Base-by-base conservation (phyloP, 2,797 vertebrate genomes). In the Cryptoprocta ferox region DNA sequence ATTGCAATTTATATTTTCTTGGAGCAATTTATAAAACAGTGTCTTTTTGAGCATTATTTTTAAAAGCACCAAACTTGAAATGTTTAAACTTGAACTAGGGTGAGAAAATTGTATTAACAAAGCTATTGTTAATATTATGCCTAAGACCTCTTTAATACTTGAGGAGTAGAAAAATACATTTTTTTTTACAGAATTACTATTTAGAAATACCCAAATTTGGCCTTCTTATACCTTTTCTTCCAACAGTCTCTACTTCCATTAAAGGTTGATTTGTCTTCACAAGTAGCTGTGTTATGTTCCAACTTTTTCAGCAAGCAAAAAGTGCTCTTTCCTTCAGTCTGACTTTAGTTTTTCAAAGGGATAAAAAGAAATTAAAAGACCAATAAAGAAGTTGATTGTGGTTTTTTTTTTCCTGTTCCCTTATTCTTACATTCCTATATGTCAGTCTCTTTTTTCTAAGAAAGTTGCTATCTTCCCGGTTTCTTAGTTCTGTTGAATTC, bases 281-380 rank as follows among this genome's bases (percentile, higher is more conserved):
- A 66, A 95, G 39, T 93, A 92, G 95, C 95, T 97, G 89, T 89
- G 65, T 95, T 96, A 96, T 92, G 30, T 98, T 98, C 98, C 98
- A 97, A 98, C 98, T 98, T 98, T 97, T 98, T 97, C 96, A 97
- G 98, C 97, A 98, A 98, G 91, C 97, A 97, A 89, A 98, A 98
- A 98, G 98, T 98, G 98, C 98, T 98, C 98, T 98, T 98, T 97
- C 97, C 98, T 98, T 98, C 98, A 89, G 95, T 97, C 95, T 97
- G 87, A 95, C 91, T 94, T 96, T 95, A 24, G 88, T 85, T 93
- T 86, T 78, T 50, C 76, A 53, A 66, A 90, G 42, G 39, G 81
- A 53, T n/a, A 76, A 89, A 39, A 94, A 78, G 84, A 91, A 65
- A 53, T 88, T 73, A 96, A 93, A 70, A 96, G 91, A 80, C 92